These are phyloP conservation scores for Drosophila paracracens DNA, from an alignment of 2,888 invertebrate species.

Conservation along the genomic window DNA sequence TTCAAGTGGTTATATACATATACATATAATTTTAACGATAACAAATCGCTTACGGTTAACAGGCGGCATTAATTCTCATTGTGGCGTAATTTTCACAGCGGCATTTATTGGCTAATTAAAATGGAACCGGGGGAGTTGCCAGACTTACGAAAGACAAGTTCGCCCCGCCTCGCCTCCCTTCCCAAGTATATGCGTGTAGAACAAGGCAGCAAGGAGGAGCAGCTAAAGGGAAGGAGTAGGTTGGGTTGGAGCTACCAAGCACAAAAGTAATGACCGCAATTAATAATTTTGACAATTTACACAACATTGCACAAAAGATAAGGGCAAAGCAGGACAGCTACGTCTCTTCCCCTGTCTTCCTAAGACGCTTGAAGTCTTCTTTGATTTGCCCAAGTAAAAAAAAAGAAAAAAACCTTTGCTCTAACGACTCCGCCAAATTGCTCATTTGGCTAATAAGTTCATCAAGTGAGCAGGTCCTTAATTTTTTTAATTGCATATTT, in stretches of 20 bases:
- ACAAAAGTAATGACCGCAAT: conserved; percentile 69
- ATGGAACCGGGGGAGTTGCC: conserved; percentile 23
- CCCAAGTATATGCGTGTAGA: conserved; percentile 32
- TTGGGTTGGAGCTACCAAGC: not conserved
- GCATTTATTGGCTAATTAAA: conserved; percentile 81
- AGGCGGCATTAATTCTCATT: conserved; percentile 76
- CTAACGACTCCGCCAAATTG: conserved; percentile 26
- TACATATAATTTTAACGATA: conserved; percentile 68
- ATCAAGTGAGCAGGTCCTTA: conserved; percentile 22
- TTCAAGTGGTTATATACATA: conserved; percentile 8
- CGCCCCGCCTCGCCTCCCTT: not conserved
- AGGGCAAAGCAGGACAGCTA: conserved; percentile 19
- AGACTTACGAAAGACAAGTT: conserved; percentile 3
- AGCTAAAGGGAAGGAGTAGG: not conserved
- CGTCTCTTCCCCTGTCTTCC: not conserved
- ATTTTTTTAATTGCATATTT: conserved; percentile 51
- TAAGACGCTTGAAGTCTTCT: conserved; percentile 17
- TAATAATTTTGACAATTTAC: conserved; percentile 83
- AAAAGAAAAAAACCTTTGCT: not conserved
- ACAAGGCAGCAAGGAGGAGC: conserved; percentile 20
- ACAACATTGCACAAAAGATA: conserved; percentile 72
- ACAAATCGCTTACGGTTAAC: conserved; percentile 78
- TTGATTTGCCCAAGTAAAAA: conserved; percentile 35
- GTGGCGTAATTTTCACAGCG: conserved; percentile 61
- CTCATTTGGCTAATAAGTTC: conserved; percentile 49